Evolutionary conservation across 2,797 vertebrate species (phyloP), one percentile per base, ranked within the genome.

Genomic region (Heliangelus exortis): DNA sequence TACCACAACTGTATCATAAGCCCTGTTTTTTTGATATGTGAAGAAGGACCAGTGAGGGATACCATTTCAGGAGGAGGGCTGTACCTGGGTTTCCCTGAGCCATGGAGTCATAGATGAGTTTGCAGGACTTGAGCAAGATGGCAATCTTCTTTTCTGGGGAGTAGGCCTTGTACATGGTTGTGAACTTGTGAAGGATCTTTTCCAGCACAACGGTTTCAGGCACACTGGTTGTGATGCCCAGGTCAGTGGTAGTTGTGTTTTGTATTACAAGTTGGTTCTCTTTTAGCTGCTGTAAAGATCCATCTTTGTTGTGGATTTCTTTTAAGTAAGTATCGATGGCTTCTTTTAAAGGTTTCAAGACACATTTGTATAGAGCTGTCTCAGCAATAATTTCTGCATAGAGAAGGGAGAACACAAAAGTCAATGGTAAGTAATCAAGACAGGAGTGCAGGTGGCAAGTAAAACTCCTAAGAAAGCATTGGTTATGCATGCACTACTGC

Each of bases 101-200:
- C 99, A 99, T 99, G 84, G 98, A 99, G 84, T 99, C 99, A 7
- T 99, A 99, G 97, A 99, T 99, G 93, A 99, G 98, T 94, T 99
- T 99, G 98, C 99, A 99, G 82, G 99, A 97, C 96, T 99, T 99
- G 34, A 99, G 98, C 88, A 99, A 97, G 93, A 98, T 97, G 88
- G 99, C 96, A n/a, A 99, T 99, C 97, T 99, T 99, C 95, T 98
- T 99, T 96, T 99, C 99, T 2, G 99, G 99, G 0, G 99, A 99
- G 92, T 99, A 99, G 75, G 99, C 98, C 95, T 98, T 98, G 95
- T 99, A 98, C 96, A 99, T 98, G 62, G 92, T 97, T n/a, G 95
- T 92, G 47, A 99, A 98, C 94, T 99, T 99, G 92, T 97, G 97
- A 84, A 98, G 97, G 94, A 99, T 99, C 96, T 99, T 99, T 96